Evolutionary conservation across 2,888 invertebrate genomes (phyloP).

Genomic region (Germaria angustata): DNA sequence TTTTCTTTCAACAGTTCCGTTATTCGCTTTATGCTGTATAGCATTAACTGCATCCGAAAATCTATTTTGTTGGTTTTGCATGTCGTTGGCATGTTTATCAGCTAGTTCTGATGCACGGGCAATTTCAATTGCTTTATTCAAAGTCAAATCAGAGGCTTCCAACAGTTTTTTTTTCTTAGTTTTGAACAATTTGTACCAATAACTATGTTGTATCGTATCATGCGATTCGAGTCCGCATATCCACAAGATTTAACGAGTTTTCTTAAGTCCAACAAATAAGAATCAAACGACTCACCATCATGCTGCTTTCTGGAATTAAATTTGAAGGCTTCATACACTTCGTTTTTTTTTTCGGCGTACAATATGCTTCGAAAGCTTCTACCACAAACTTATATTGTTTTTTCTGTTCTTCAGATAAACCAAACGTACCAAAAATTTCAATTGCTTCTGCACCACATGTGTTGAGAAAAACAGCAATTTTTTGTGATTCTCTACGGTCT

Average conservation of each 20-base stretch:
- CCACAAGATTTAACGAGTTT: conserved; percentile 33
- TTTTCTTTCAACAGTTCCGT: conserved; percentile 1
- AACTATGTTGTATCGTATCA: conserved; percentile 34
- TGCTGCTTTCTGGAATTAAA: conserved; percentile 45
- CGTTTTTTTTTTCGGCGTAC: conserved; percentile 55
- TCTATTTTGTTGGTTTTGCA: conserved; percentile 50
- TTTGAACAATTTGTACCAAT: conserved; percentile 1
- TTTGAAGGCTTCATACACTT: conserved; percentile 48
- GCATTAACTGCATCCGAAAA: neutral
- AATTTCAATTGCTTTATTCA: conserved; percentile 43
- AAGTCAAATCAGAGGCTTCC: conserved; percentile 26
- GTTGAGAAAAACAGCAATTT: conserved; percentile 51
- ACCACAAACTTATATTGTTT: conserved; percentile 31
- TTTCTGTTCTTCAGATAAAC: conserved; percentile 28
- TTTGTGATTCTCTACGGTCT: conserved; percentile 25
- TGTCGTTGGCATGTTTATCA: conserved; percentile 56
- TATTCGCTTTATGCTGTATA: conserved; percentile 3
- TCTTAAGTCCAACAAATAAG: conserved; percentile 28
- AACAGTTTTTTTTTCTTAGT: conserved; percentile 33
- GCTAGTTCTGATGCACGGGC: conserved; percentile 12
- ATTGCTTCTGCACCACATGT: conserved; percentile 58
- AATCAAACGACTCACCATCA: conserved; percentile 43
- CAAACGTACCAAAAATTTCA: conserved; percentile 50
- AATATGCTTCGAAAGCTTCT: conserved; percentile 10
- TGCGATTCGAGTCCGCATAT: conserved; percentile 27